These are phyloP conservation scores for Gymnogyps californianus DNA, from an alignment of 2,113 vertebrate species.

Conservation along the genomic window DNA sequence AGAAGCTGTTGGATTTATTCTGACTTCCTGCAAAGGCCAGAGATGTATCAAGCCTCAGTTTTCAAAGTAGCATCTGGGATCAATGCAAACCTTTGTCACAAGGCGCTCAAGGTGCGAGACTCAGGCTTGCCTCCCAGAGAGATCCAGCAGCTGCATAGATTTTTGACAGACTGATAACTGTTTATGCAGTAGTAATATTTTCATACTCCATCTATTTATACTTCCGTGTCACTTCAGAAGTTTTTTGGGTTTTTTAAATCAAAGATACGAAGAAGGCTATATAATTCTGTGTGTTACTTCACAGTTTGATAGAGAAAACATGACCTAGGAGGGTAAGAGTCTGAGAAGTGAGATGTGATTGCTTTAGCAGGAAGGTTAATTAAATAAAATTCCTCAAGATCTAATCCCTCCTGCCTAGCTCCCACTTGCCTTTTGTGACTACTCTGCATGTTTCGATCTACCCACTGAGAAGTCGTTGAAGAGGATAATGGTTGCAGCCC, in stretches of 20 bases:
- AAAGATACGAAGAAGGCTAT: neutral
- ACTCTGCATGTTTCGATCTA: neutral
- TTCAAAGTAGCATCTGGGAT: neutral
- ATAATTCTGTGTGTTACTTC: neutral
- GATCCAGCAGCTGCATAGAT: neutral
- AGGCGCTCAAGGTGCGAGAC: neutral
- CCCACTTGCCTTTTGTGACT: slow-evolving; percentile 27
- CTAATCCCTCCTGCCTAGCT: neutral
- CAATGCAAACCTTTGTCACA: slow-evolving; percentile 19
- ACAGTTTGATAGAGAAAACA: slow-evolving; percentile 23
- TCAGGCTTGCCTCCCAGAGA: neutral
- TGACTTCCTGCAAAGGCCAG: neutral
- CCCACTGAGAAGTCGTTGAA: neutral
- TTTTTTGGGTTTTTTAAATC: neutral
- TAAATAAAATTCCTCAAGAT: slow-evolving; percentile 35
- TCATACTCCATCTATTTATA: neutral
- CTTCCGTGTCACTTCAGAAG: neutral
- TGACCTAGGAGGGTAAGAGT: neutral
- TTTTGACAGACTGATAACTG: neutral
- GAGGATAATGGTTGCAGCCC: neutral
- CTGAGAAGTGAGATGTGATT: neutral
- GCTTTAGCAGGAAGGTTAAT: slow-evolving; percentile 29
- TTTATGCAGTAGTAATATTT: slow-evolving; percentile 13
- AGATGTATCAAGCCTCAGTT: neutral
- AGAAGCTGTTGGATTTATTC: neutral